Evolutionary conservation across 2,888 invertebrate species (phyloP).

Genomic region (Melanchra persicariae): DNA sequence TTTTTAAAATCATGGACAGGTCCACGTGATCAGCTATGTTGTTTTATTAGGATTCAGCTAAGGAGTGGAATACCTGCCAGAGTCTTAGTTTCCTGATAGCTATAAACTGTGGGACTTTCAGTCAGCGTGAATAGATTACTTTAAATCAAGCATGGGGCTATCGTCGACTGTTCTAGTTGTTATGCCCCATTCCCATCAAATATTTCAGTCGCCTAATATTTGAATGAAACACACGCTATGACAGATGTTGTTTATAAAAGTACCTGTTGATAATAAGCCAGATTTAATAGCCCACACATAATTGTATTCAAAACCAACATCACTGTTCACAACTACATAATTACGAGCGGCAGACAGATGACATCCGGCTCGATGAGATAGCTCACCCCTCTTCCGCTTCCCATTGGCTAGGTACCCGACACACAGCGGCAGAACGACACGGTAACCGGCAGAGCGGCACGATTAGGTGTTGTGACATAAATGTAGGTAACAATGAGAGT

Average conservation of each 20-base stretch:
- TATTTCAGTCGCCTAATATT: not conserved
- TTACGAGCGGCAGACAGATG: conserved; percentile 58
- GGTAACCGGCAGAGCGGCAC: conserved; percentile 44
- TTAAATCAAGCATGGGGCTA: too few species aligned
- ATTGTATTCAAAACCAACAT: conserved; percentile 13
- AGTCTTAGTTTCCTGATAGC: too few species aligned
- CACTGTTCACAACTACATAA: conserved; percentile 38
- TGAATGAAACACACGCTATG: not conserved
- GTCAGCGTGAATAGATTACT: too few species aligned
- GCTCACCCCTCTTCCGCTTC: conserved; percentile 67
- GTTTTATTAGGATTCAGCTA: too few species aligned
- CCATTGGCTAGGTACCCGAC: conserved; percentile 53
- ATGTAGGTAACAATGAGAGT: conserved; percentile 48
- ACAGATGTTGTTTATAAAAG: not conserved
- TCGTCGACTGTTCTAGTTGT: too few species aligned
- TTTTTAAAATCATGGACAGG: too few species aligned
- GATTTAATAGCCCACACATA: conserved; percentile 14
- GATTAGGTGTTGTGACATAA: conserved; percentile 56
- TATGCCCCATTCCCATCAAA: too few species aligned
- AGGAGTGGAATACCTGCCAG: too few species aligned
- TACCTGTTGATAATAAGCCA: not conserved
- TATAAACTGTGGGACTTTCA: too few species aligned
- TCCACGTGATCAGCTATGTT: too few species aligned
- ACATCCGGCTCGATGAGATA: conserved; percentile 66
- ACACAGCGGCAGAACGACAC: conserved; percentile 12